A percentile compares a stretch with the other conserved stretches of the same genome.
These are phyloP conservation scores for Drosophila ficusphila DNA, from an alignment of 1,140 invertebrate species.

Conservation along the genomic window DNA sequence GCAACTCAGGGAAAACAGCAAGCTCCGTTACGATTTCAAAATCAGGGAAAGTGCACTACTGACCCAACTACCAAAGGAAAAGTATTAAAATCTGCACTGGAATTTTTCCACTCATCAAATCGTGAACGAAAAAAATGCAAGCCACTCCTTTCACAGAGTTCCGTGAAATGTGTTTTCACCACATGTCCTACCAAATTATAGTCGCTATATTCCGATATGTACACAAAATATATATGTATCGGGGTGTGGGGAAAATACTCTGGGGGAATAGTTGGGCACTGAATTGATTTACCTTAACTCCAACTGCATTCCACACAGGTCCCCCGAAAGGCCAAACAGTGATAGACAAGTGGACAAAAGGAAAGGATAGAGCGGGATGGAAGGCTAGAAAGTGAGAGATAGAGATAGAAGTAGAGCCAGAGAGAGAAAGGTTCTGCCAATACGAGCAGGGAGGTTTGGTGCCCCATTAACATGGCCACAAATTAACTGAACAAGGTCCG, in stretches of 20 bases:
- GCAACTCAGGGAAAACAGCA: background rate
- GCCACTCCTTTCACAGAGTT: background rate
- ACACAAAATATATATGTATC: slow-evolving; percentile 1
- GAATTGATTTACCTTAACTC: slow-evolving; percentile 56
- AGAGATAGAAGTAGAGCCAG: background rate
- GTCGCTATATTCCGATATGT: slow-evolving; percentile 7
- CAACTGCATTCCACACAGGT: slow-evolving; percentile 28
- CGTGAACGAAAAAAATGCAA: slow-evolving; percentile 19
- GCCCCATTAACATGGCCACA: slow-evolving; percentile 37
- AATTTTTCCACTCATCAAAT: slow-evolving; percentile 16
- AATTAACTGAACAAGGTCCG: slow-evolving; percentile 28
- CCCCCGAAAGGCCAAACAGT: slow-evolving; percentile 30
- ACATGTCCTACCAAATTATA: slow-evolving; percentile 24
- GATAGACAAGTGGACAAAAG: slow-evolving; percentile 7
- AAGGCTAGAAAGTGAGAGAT: slow-evolving; percentile 1
- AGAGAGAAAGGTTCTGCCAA: slow-evolving; percentile 19
- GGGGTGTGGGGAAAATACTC: slow-evolving; percentile 22
- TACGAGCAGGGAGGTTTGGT: slow-evolving; percentile 14
- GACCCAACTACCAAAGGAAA: background rate
- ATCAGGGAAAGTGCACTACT: background rate
- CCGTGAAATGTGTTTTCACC: background rate
- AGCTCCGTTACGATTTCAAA: background rate
- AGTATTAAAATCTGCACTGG: background rate
- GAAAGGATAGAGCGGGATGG: background rate
- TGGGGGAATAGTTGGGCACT: slow-evolving; percentile 21